Percentiles rank a stretch among this genome's conserved stretches.
Evolutionary conservation across 2,797 vertebrate genomes (phyloP).

Genomic region (Pangasius mekongensis): DNA sequence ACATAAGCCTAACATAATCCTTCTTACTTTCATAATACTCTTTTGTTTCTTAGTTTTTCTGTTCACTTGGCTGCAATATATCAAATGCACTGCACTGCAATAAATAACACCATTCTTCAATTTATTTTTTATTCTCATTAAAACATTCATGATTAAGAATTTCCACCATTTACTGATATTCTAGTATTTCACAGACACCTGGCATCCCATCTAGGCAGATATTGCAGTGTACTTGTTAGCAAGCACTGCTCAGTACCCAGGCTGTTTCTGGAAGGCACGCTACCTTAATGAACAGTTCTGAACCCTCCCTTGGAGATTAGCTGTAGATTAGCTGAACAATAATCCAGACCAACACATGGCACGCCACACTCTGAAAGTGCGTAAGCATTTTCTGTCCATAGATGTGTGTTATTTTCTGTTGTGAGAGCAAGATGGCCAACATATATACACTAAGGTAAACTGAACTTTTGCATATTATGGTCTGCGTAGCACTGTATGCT

Average conservation of each 20-base stretch:
- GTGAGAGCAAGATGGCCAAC: slow-evolving; percentile 50
- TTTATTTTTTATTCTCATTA: not conserved
- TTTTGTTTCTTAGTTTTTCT: not conserved
- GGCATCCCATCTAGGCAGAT: not conserved
- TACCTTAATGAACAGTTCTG: slow-evolving; percentile 39
- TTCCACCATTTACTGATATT: not conserved
- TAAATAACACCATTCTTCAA: not conserved
- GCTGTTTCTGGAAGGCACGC: slow-evolving; percentile 24
- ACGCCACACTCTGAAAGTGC: slow-evolving; percentile 20
- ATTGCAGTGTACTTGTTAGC: not conserved
- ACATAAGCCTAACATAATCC: not conserved
- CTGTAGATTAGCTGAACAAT: slow-evolving; percentile 45
- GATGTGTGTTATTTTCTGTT: slow-evolving; percentile 11
- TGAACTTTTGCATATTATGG: not conserved
- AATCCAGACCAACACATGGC: slow-evolving; percentile 45
- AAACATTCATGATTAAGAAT: not conserved
- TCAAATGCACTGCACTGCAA: not conserved
- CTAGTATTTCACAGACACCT: not conserved
- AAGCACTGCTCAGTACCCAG: not conserved
- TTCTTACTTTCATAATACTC: not conserved
- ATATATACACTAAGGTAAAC: slow-evolving; percentile 54
- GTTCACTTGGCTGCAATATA: not conserved
- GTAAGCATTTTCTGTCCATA: slow-evolving; percentile 7
- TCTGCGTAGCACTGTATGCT: not conserved
- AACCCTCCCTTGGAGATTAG: slow-evolving; percentile 48